phyloP scores from a whole-genome alignment of 2,113 vertebrate species.

The Xyliphius kryptos region DNA sequence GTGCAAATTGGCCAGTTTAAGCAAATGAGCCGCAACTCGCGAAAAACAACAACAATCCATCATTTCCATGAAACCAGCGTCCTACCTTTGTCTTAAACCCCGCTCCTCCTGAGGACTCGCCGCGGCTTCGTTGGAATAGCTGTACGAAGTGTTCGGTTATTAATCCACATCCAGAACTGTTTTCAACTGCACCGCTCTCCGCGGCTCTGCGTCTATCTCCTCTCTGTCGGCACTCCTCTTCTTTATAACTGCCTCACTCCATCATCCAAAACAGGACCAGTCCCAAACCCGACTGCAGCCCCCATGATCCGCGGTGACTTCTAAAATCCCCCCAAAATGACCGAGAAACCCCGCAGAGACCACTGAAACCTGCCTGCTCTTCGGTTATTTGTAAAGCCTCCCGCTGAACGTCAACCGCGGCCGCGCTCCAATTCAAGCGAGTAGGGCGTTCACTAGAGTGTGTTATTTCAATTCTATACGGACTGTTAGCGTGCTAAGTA shows the following conservation, averaged over 20 bases:
- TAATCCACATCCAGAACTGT: slow-evolving; percentile 39
- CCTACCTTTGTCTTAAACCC: neutral
- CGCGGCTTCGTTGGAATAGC: neutral
- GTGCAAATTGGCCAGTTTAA: neutral
- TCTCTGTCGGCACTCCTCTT: slow-evolving; percentile 39
- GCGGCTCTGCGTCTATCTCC: slow-evolving; percentile 49
- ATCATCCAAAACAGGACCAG: neutral
- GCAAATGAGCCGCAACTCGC: neutral
- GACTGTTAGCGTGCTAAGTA: no score
- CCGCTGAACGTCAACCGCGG: slow-evolving; percentile 16
- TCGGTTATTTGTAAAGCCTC: slow-evolving; percentile 1
- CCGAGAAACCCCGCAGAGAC: neutral
- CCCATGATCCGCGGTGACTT: neutral
- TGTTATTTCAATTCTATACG: no score
- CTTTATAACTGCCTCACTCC: slow-evolving; percentile 25
- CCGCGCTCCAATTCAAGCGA: neutral
- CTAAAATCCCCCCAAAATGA: slow-evolving; percentile 15
- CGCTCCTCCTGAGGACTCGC: neutral
- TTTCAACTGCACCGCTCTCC: slow-evolving; percentile 50
- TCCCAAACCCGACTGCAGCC: neutral
- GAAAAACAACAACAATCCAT: no score
- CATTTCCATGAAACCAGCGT: neutral
- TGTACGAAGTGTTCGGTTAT: neutral
- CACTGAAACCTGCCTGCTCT: neutral
- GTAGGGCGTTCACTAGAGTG: no score